A percentile compares a stretch with the other conserved stretches of the same genome.
Evolutionary conservation across 2,113 vertebrate species (phyloP).

Genomic region (Ovibos moschatus): DNA sequence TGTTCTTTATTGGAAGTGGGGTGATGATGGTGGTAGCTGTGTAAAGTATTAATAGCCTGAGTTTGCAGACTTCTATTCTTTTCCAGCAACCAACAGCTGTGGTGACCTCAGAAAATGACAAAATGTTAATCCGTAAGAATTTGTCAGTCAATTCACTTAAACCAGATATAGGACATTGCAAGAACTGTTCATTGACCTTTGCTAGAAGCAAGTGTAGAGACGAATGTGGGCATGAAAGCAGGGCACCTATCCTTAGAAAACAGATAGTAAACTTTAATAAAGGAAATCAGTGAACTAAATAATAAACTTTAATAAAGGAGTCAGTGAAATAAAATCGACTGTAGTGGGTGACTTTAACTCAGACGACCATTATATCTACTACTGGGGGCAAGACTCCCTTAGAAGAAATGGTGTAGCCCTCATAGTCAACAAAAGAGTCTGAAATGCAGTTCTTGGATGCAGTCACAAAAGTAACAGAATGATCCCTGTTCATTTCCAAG

Average conservation of each 20-base stretch:
- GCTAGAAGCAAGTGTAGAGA: background rate
- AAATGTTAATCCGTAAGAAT: background rate
- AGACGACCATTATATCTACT: background rate
- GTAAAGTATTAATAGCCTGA: background rate
- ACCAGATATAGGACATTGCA: background rate
- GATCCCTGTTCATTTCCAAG: background rate
- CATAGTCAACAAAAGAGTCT: background rate
- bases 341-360: background rate
- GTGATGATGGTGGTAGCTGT: background rate
- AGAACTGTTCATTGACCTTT: background rate
- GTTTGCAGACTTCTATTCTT: background rate
- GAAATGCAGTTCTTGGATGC: background rate
- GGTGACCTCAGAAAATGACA: background rate
- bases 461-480: background rate
- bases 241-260: background rate
- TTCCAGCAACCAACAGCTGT: background rate
- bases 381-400: background rate
- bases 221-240: background rate
- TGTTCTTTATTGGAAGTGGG: background rate
- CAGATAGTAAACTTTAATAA: background rate
- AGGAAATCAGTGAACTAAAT: background rate
- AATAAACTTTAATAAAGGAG: background rate
- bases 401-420: background rate
- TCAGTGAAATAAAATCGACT: background rate
- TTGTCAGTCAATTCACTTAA: background rate